These are phyloP conservation scores for Chironex yamaguchii DNA, from an alignment of 30 jellyfish, hydroid and myxozoan species.

Conservation along the genomic window DNA sequence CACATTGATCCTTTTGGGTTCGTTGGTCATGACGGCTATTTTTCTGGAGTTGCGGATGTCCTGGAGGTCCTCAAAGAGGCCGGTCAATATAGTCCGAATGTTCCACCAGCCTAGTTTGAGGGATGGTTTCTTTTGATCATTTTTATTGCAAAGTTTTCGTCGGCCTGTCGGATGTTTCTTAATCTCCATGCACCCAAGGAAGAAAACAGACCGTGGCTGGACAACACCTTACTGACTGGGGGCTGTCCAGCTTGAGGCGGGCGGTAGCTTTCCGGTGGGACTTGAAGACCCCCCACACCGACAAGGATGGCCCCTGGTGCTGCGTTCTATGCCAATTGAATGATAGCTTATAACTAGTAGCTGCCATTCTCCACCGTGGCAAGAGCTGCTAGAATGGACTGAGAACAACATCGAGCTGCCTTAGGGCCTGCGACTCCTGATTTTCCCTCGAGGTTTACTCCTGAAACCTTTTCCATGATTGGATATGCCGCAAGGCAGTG, in stretches of 20 bases:
- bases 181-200: not conserved
- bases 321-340: constrained; percentile 3
- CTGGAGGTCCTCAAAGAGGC: not conserved
- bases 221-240: constrained; percentile 34
- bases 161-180: not conserved
- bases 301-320: constrained; percentile 30
- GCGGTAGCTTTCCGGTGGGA: constrained; percentile 35
- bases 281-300: constrained; percentile 29
- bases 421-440: no score
- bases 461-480: no score
- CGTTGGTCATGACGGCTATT: not conserved
- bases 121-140: not conserved
- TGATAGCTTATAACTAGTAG: constrained; percentile 12
- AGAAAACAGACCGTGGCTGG: constrained; percentile 17
- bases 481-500: no score
- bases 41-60: not conserved
- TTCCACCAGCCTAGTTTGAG: not conserved
- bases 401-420: no score
- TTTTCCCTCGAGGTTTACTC: no score
- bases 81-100: not conserved
- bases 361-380: constrained; percentile 37
- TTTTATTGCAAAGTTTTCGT: not conserved
- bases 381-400: no score
- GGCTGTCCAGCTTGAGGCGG: constrained; percentile 31
- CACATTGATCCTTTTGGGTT: not conserved